Conservation (phyloP, 2,113 vertebrate genomes). For the Dipodomys ordii region DNA sequence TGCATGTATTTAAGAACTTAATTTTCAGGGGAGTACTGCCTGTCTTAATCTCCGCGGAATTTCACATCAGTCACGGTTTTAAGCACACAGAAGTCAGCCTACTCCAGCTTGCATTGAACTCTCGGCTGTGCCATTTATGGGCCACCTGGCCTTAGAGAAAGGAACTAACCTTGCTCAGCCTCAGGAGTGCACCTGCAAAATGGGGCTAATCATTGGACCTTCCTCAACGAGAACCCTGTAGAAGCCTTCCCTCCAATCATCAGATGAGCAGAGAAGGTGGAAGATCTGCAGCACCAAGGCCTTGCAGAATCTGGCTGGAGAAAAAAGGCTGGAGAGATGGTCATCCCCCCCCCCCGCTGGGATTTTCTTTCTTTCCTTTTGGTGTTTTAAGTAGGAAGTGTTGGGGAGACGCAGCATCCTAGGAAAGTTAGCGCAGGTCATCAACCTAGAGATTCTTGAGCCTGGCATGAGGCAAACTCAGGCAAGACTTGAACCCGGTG, state of each 20-base stretch:
- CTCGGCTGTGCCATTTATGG: too few species aligned
- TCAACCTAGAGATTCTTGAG: too few species aligned
- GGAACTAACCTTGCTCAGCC: neutral
- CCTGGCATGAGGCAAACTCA: too few species aligned
- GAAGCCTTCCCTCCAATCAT: neutral
- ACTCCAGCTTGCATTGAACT: neutral
- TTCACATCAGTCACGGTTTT: neutral
- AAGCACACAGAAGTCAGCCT: neutral
- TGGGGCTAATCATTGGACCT: neutral
- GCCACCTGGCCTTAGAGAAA: neutral
- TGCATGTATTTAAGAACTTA: neutral
- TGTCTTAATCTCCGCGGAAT: conserved; percentile 9
- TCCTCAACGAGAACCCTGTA: neutral
- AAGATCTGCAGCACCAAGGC: too few species aligned
- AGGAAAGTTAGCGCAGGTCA: too few species aligned
- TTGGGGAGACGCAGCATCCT: too few species aligned
- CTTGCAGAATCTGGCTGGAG: neutral
- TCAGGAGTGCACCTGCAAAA: neutral
- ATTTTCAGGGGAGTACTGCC: neutral
- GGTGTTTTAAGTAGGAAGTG: too few species aligned
- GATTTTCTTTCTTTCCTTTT: too few species aligned
- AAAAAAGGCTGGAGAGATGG: neutral
- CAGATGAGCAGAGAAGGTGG: too few species aligned
- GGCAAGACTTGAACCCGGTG: too few species aligned
- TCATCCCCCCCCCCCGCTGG: neutral